Evolutionary conservation across 2,113 vertebrate species (phyloP).

Genomic region (Neogobius melanostomus): DNA sequence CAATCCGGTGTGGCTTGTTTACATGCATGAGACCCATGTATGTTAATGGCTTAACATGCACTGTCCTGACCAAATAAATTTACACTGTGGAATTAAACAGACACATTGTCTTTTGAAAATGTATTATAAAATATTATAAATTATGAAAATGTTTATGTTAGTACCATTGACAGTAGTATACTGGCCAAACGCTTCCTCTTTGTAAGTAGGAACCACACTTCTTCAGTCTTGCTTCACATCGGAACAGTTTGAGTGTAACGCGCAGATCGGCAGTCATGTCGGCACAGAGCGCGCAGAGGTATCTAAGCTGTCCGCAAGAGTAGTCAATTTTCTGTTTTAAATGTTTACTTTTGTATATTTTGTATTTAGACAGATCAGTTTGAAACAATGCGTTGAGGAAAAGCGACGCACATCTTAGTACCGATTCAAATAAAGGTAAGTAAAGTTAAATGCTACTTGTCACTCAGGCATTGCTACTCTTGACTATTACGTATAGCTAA

Average conservation of each 20-base stretch:
- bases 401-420: neutral
- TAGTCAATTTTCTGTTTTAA: slow-evolving; percentile 22
- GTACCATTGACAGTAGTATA: too few species aligned
- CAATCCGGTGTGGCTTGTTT: too few species aligned
- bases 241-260: slow-evolving; percentile 49
- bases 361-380: neutral
- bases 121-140: too few species aligned
- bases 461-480: slow-evolving; percentile 30
- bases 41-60: too few species aligned
- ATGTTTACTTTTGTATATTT: slow-evolving; percentile 12
- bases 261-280: slow-evolving; percentile 58
- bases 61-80: too few species aligned
- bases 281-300: slow-evolving; percentile 41
- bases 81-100: too few species aligned
- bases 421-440: slow-evolving; percentile 53
- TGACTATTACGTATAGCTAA: slow-evolving; percentile 34
- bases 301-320: slow-evolving; percentile 20
- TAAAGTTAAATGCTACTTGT: slow-evolving; percentile 60
- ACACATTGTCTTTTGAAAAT: too few species aligned
- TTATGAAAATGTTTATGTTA: too few species aligned
- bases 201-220: slow-evolving; percentile 30
- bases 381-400: slow-evolving; percentile 34
- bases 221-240: neutral
- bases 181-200: too few species aligned
- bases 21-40: too few species aligned